phyloP scores from a whole-genome alignment of 2,888 invertebrate species.

The Tipula unca region DNA sequence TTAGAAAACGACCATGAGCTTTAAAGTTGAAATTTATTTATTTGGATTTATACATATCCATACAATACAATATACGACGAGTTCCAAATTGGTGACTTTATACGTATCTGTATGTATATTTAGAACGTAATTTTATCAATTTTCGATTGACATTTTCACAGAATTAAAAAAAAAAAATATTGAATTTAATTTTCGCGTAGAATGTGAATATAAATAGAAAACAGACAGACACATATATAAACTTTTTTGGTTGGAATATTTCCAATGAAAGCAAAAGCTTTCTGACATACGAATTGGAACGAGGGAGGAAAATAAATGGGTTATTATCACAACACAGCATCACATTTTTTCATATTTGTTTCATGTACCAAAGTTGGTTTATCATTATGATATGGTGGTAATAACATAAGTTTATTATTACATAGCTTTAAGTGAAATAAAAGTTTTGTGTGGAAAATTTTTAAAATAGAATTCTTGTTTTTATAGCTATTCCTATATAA shows the following conservation, averaged over 20 bases:
- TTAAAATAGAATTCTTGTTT: neutral
- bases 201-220: neutral
- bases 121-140: neutral
- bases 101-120: neutral
- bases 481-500: neutral
- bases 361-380: slow-evolving; percentile 14
- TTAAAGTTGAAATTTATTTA: neutral
- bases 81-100: neutral
- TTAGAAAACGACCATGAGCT: neutral
- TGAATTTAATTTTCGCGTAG: neutral
- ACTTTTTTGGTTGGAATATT: neutral
- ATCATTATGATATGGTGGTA: neutral
- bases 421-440: neutral
- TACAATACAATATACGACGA: neutral
- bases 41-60: neutral
- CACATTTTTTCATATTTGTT: neutral
- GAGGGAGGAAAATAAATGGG: neutral
- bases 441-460: neutral
- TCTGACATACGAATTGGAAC: neutral
- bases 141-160: neutral
- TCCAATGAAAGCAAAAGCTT: neutral
- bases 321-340: neutral
- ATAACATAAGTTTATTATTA: neutral
- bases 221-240: neutral
- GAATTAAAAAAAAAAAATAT: neutral